phyloP scores from a whole-genome alignment of 2,797 vertebrate species.

The Furcifer pardalis region DNA sequence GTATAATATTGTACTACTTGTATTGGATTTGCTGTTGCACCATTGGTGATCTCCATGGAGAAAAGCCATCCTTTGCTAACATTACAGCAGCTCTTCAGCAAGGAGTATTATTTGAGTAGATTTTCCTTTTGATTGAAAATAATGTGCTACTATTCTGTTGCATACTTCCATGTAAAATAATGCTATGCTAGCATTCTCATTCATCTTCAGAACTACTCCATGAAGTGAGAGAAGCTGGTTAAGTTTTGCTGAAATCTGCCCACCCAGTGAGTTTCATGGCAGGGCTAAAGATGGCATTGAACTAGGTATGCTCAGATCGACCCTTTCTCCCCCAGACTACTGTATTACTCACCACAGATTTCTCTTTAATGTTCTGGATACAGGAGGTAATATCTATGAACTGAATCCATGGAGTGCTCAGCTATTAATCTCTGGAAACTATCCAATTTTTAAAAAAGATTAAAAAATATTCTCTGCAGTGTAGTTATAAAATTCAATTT shows the following conservation, averaged over 20 bases:
- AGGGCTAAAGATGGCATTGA: not conserved
- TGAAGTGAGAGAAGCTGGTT: not conserved
- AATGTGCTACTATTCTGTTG: not conserved
- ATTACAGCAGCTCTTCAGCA: too few species aligned
- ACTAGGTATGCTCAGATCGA: not conserved
- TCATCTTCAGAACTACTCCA: not conserved
- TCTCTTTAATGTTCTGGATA: not conserved
- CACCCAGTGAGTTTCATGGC: not conserved
- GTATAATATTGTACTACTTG: not conserved
- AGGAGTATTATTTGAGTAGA: too few species aligned
- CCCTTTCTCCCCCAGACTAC: not conserved
- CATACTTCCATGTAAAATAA: not conserved
- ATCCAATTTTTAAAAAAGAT: not conserved
- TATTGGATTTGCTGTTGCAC: not conserved
- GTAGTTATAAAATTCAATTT: conserved; percentile 4
- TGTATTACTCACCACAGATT: not conserved
- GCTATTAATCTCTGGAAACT: conserved; percentile 7
- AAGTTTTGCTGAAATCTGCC: not conserved
- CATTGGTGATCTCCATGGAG: not conserved
- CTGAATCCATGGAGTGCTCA: not conserved
- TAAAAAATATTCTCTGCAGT: not conserved
- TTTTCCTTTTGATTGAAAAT: too few species aligned
- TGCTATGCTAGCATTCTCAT: not conserved
- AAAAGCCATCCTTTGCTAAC: not conserved
- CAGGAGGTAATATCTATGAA: not conserved